Evolutionary conservation across 2,797 vertebrate species (phyloP).

Genomic region (Xiphorhynchus erythropygius): DNA sequence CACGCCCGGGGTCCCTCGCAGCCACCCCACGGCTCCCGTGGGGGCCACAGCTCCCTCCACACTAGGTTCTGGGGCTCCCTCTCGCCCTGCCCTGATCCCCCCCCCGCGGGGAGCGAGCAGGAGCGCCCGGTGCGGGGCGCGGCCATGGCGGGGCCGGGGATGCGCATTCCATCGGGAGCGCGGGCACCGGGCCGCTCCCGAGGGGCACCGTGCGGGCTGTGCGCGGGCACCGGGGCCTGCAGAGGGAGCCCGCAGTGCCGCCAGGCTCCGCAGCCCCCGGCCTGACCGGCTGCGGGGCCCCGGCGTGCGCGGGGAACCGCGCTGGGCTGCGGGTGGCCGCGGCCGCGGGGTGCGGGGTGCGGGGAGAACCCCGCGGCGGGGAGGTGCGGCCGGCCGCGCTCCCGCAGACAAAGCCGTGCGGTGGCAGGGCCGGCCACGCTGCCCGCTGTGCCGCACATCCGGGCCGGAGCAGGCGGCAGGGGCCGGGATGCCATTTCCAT

Average conservation of each 20-base stretch:
- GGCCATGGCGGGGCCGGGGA: not conserved
- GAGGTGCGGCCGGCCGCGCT: accelerated
- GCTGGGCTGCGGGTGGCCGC: not conserved
- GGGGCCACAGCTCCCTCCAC: not conserved
- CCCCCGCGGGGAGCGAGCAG: not conserved
- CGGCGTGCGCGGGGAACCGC: not conserved
- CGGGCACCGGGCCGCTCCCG: not conserved
- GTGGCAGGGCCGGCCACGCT: not conserved
- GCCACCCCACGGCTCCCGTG: not conserved
- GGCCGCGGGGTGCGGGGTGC: accelerated
- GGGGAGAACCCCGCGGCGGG: not conserved
- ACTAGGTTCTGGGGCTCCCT: not conserved
- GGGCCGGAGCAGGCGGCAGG: not conserved
- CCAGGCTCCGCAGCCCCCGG: not conserved
- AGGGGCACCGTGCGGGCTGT: not conserved
- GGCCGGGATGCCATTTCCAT: conserved; percentile 14
- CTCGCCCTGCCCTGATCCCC: not conserved
- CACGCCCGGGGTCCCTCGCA: not conserved
- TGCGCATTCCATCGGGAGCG: not conserved
- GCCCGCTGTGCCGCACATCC: not conserved
- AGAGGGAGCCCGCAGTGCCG: not conserved
- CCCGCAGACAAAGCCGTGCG: not conserved
- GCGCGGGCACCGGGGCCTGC: not conserved
- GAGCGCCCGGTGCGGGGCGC: not conserved
- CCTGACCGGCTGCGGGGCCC: not conserved